phyloP scores from a whole-genome alignment of 2,797 vertebrate species.

The Acipenser ruthenus region DNA sequence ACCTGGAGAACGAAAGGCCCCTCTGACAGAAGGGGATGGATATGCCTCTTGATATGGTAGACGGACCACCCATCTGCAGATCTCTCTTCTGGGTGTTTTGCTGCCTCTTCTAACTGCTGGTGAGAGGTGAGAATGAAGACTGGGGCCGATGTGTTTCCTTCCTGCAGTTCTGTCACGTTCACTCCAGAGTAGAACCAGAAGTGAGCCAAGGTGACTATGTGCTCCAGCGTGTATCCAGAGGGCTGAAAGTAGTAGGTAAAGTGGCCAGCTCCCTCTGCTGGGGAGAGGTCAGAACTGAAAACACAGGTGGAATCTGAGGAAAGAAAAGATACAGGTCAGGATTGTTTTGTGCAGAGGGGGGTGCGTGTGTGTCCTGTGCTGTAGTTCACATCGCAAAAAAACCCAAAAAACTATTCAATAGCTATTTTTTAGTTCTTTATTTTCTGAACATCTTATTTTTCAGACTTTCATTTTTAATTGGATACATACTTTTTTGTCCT shows the following conservation, averaged over 20 bases:
- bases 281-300: constrained; percentile 23
- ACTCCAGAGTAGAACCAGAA: constrained; percentile 79
- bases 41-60: constrained; percentile 46
- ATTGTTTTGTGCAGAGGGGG: no score
- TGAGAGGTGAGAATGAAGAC: constrained; percentile 42
- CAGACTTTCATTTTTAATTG: no score
- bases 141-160: constrained; percentile 26
- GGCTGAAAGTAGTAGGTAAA: constrained; percentile 78
- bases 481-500: no score
- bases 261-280: constrained; percentile 32
- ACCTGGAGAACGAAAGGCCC: constrained; percentile 68
- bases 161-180: neutral
- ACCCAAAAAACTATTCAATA: no score
- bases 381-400: no score
- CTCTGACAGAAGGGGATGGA: constrained; percentile 43
- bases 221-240: constrained; percentile 51
- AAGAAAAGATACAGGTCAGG: neutral
- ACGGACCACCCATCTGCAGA: constrained; percentile 63
- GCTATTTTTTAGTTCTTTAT: no score
- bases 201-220: constrained; percentile 62
- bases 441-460: no score
- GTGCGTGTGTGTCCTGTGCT: no score
- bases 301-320: constrained; percentile 55
- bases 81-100: constrained; percentile 27
- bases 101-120: constrained; percentile 40